These are phyloP conservation scores for Mythimna loreyi DNA, from an alignment of 2,888 invertebrate genomes.

Conservation along the genomic window DNA sequence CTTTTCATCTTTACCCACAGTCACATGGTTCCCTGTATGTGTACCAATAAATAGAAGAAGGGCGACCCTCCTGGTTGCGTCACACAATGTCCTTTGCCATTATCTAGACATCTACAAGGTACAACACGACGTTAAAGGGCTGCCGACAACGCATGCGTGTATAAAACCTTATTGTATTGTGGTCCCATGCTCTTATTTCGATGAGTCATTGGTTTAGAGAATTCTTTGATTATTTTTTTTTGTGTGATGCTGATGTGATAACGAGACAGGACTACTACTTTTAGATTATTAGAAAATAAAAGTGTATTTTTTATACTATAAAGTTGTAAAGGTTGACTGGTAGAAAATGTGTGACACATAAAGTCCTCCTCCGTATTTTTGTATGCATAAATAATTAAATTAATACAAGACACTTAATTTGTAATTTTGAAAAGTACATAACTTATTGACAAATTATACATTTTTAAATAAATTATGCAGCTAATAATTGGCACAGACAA, in stretches of 20 bases:
- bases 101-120: constrained; percentile 85
- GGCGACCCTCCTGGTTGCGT: constrained; percentile 66
- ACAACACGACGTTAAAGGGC: constrained; percentile 79
- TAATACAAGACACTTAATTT: too few relatives aligned
- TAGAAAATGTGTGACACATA: too few relatives aligned
- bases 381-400: too few relatives aligned
- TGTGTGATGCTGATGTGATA: background rate
- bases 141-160: constrained; percentile 77
- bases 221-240: constrained; percentile 25
- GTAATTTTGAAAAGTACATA: too few relatives aligned
- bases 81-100: constrained; percentile 68
- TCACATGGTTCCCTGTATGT: constrained; percentile 34
- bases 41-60: constrained; percentile 68
- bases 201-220: constrained; percentile 42
- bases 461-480: too few relatives aligned
- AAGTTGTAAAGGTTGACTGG: background rate
- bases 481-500: background rate
- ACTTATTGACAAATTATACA: too few relatives aligned
- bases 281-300: background rate
- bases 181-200: constrained; percentile 49
- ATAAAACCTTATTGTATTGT: constrained; percentile 67
- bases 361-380: too few relatives aligned
- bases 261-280: background rate
- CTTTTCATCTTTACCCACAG: constrained; percentile 47
- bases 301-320: too few relatives aligned